Evolutionary conservation across 2,888 invertebrate species (phyloP).

Genomic region (Parnassius orleans): DNA sequence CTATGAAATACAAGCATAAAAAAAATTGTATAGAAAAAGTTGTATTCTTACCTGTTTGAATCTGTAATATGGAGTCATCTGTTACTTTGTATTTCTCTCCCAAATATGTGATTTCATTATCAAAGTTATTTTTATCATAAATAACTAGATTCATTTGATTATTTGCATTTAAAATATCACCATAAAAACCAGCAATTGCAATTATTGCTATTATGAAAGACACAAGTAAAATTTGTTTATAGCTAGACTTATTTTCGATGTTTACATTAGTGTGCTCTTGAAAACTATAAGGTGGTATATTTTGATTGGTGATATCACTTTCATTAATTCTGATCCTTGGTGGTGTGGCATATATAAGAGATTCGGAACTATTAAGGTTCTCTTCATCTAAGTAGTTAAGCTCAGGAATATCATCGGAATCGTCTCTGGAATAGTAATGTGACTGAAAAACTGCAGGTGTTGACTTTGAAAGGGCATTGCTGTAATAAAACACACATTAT

Average conservation of each 20-base stretch:
- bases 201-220: conserved; percentile 19
- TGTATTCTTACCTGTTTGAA: conserved; percentile 56
- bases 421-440: conserved; percentile 60
- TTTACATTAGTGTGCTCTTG: background rate
- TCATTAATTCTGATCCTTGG: conserved; percentile 1
- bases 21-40: background rate
- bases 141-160: conserved; percentile 25
- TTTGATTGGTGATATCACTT: conserved; percentile 11
- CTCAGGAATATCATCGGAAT: conserved; percentile 25
- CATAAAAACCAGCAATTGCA: conserved; percentile 24
- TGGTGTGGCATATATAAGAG: background rate
- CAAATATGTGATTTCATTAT: conserved; percentile 52
- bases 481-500: conserved; percentile 57
- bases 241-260: background rate
- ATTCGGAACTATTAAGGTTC: background rate
- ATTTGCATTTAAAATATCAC: conserved; percentile 13
- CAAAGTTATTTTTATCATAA: conserved; percentile 54
- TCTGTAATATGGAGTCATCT: conserved; percentile 54
- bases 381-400: background rate
- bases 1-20: too few species aligned
- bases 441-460: conserved; percentile 59
- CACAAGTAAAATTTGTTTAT: background rate
- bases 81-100: conserved; percentile 58
- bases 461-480: conserved; percentile 61
- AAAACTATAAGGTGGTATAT: conserved; percentile 4